Base-by-base conservation (phyloP, 64 coral and sea anemone species). In the Stylophora pistillata region DNA sequence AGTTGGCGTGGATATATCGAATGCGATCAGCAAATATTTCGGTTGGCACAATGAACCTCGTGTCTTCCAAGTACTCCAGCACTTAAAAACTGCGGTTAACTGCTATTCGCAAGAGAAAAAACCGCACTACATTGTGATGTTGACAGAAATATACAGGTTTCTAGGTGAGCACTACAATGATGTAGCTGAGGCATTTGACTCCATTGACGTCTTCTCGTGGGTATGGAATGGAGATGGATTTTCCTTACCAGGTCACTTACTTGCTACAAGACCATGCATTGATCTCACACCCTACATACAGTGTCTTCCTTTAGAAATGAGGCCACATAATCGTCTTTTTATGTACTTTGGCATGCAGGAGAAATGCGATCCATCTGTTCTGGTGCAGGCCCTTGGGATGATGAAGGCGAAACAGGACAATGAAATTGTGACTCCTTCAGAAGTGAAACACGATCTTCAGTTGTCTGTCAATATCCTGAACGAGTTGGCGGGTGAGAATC, bases 151-250 rank as follows among this genome's bases (percentile, higher is more conserved):
- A 32, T 96, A 96, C 86, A 23, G 6, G 23, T 93, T 79, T 56
- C 86, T 96, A 1, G 72, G 27, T 10, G 55, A 59, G 29, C 71
- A 79, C 64, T 15, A 62, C 72, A 27, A 34, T 15, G 13, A 18
- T 1, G 74, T 89, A 0, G 82, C 34, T 9, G 28, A 53, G 16
- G 78, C 85, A 62, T 72, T 95, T 57, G 72, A 79, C 26, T 1
- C 21, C 29, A 23, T 34, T 17, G 61, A 78, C 26, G 20, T 89
- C 0, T 34, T 78, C 13, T 68, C 2, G 7, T 96, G 94, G 94
- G 75, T 86, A 28, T 96, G 94, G 94, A 96, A 96, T 62, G 94
- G 94, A 53, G 74, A 96, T 54, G 91, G 81, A 17, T 96, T 96
- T 74, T 96, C 90, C 21, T 65, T 79, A 55, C 90, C 94, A 54